phyloP scores from a whole-genome alignment of 2,888 invertebrate genomes.

The Pollenia griseotomentosa region DNA sequence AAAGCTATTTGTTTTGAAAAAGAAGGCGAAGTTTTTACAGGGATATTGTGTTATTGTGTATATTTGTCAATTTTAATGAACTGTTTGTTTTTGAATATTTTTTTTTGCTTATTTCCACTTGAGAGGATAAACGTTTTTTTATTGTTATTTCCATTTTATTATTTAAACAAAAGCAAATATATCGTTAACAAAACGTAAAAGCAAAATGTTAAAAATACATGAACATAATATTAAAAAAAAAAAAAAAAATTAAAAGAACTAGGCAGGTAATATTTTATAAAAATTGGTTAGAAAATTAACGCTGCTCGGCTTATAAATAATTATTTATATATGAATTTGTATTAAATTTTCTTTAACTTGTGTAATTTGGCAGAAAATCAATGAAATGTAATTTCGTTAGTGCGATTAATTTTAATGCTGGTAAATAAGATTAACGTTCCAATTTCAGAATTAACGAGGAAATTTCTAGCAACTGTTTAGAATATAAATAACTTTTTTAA shows the following conservation, averaged over 20 bases:
- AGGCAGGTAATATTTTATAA: no score
- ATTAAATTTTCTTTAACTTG: no score
- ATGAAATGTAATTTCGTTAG: no score
- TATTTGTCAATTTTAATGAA: slow-evolving; percentile 51
- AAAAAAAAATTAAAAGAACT: not conserved
- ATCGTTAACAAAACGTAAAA: no score
- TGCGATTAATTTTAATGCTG: no score
- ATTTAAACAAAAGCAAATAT: not conserved
- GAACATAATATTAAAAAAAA: not conserved
- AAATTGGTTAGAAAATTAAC: no score
- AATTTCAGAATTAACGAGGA: not conserved
- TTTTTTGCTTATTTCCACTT: slow-evolving; percentile 31
- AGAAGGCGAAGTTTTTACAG: no score
- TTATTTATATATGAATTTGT: no score
- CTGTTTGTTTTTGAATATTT: not conserved
- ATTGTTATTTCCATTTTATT: not conserved
- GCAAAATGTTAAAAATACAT: not conserved
- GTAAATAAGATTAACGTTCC: not conserved
- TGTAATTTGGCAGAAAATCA: no score
- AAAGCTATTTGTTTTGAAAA: no score
- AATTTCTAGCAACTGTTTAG: not conserved
- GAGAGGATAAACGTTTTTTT: slow-evolving; percentile 10
- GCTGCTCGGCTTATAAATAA: no score
- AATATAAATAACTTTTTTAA: not conserved
- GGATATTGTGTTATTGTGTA: not conserved